Evolutionary conservation across 2,888 invertebrate genomes (phyloP), one percentile per base, ranked within the genome.

Genomic region (Asteroscopus sphinx): DNA sequence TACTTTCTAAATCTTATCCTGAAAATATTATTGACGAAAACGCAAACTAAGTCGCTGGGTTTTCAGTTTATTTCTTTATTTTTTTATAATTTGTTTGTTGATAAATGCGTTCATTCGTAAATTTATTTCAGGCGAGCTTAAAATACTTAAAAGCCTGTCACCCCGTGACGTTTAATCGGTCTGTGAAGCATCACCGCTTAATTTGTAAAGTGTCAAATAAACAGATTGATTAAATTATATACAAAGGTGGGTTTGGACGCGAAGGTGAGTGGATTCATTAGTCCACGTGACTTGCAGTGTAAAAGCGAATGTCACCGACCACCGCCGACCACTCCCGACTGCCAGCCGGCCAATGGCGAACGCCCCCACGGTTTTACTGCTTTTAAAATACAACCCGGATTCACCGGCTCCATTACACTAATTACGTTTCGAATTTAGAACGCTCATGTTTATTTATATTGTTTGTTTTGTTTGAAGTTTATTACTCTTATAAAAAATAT

Each of bases 241-340:
- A 87, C 82, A 83, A 81, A 83, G 81, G 80, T 73, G 70, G 74
- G 67, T 68, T 76, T 73, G 77, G 76, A 80, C 77, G 77, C 77
- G 75, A 68, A 80, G 77, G 77, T 81, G 85, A 91, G 86, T 88
- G 83, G 82, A 85, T 88, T 90, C 91, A 91, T 92, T 90, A 92
- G 83, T 77, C 73, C 88, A 89, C 88, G 88, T 93, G 92, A 92
- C 92, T 91, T 91, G 91, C 91, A 89, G 80, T 59, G 69, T 73
- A 66, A 76, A 75, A 78, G 77, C 80, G 80, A 85, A 79, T 87
- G 89, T 89, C 89, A 89, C 82, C 77, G 83, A 79, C 37, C 71
- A 64, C 60, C 86, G 87, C 81, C 77, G 82, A 79, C 68, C 74
- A 65, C 68, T 72, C 70, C 75, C 61, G 54, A 59, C 45, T 59